A percentile compares a stretch with the other conserved stretches of the same genome.
Conservation (phyloP, 2,113 vertebrate species). For the Butorides virescens region DNA sequence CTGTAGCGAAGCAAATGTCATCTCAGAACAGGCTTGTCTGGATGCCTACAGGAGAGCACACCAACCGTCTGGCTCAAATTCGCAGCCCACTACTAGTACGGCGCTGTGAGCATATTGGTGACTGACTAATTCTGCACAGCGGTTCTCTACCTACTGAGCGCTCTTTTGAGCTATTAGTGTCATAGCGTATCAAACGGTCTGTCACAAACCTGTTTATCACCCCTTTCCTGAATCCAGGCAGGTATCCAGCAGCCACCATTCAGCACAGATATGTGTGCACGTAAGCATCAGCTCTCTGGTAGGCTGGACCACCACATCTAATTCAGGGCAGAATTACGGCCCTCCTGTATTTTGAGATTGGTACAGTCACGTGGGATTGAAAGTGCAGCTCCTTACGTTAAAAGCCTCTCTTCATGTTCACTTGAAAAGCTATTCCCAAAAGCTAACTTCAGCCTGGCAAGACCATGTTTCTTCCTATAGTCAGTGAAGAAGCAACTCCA, state of each 20-base stretch:
- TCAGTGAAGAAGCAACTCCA: background rate
- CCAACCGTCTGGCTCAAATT: slow-evolving; percentile 11
- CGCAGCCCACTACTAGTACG: background rate
- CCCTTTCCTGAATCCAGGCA: background rate
- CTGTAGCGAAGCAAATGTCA: slow-evolving; percentile 52
- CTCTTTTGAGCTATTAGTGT: background rate
- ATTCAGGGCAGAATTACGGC: background rate
- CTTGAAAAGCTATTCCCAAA: background rate
- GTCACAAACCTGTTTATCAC: slow-evolving; percentile 34
- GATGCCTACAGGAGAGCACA: slow-evolving; percentile 26
- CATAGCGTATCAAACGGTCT: background rate
- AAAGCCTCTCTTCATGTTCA: background rate
- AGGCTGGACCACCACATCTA: background rate
- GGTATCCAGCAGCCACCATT: background rate
- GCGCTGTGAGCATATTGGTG: background rate
- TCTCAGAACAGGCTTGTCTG: slow-evolving; percentile 20
- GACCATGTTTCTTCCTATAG: background rate
- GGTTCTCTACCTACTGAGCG: background rate
- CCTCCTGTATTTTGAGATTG: background rate
- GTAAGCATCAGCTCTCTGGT: fast-evolving
- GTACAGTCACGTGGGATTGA: fast-evolving
- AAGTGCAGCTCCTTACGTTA: background rate
- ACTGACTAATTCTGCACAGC: background rate
- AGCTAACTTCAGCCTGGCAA: background rate
- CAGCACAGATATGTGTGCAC: background rate